A percentile compares a stretch with the other conserved stretches of the same genome.
Conservation (phyloP, 2,113 vertebrate species). For the Hypomesus transpacificus region DNA sequence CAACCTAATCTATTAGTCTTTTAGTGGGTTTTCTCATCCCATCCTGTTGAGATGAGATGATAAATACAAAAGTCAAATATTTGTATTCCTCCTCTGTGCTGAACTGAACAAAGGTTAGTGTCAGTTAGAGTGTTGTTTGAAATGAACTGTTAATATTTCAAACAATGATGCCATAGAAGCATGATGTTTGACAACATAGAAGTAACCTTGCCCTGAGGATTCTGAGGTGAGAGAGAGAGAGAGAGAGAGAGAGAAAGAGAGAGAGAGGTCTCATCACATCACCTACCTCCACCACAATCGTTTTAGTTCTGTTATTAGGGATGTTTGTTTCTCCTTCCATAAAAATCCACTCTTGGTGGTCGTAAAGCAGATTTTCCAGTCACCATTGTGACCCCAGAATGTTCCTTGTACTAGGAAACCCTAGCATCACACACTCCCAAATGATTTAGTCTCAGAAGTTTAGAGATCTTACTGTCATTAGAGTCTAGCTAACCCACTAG, state of each 20-base stretch:
- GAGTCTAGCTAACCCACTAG: too few species aligned
- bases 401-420: conserved; percentile 19
- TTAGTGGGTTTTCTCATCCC: neutral
- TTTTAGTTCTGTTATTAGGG: conserved; percentile 42
- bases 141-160: too few species aligned
- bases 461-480: too few species aligned
- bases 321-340: conserved; percentile 54
- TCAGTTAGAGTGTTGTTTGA: neutral
- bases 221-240: too few species aligned
- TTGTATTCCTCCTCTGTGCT: neutral
- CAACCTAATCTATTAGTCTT: neutral
- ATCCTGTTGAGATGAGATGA: neutral
- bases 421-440: neutral
- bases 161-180: too few species aligned
- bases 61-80: neutral
- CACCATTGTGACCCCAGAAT: neutral
- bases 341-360: conserved; percentile 30
- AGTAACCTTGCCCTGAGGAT: too few species aligned
- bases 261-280: too few species aligned
- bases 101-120: neutral
- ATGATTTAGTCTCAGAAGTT: neutral
- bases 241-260: too few species aligned
- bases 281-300: neutral
- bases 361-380: neutral
- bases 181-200: too few species aligned